Evolutionary conservation across 2,888 invertebrate species (phyloP).

Genomic region (Eupithecia centaureata): DNA sequence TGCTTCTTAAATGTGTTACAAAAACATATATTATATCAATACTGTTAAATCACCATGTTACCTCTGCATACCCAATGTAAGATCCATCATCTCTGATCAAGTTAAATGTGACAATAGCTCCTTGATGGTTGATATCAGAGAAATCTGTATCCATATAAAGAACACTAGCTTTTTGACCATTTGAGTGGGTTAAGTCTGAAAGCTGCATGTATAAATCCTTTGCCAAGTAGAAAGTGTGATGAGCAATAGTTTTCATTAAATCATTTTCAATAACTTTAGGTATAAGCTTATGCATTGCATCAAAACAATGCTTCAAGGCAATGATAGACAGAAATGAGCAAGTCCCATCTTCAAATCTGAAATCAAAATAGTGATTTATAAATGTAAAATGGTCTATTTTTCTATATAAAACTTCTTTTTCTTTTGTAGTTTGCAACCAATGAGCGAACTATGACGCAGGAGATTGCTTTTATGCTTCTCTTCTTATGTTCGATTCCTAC

Average conservation of each 20-base stretch:
- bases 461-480: too few species aligned
- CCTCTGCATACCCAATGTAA: slow-evolving; percentile 95
- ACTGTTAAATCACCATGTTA: slow-evolving; percentile 57
- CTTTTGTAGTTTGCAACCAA: too few species aligned
- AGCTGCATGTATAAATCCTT: slow-evolving; percentile 88
- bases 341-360: slow-evolving; percentile 97
- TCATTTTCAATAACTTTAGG: slow-evolving; percentile 76
- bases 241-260: slow-evolving; percentile 86
- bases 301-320: slow-evolving; percentile 92
- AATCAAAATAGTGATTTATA: slow-evolving; percentile 45
- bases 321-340: slow-evolving; percentile 93
- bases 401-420: too few species aligned
- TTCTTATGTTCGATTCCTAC: too few species aligned
- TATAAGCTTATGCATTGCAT: slow-evolving; percentile 86
- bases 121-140: slow-evolving; percentile 86
- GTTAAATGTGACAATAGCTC: slow-evolving; percentile 95
- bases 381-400: background rate
- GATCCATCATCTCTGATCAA: slow-evolving; percentile 89
- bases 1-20: background rate
- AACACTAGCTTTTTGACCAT: slow-evolving; percentile 87
- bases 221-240: slow-evolving; percentile 90
- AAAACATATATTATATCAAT: background rate
- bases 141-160: slow-evolving; percentile 91
- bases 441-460: too few species aligned
- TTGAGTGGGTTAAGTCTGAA: slow-evolving; percentile 86